Conservation (phyloP, 2,888 invertebrate genomes). For the Sericinus montela region DNA sequence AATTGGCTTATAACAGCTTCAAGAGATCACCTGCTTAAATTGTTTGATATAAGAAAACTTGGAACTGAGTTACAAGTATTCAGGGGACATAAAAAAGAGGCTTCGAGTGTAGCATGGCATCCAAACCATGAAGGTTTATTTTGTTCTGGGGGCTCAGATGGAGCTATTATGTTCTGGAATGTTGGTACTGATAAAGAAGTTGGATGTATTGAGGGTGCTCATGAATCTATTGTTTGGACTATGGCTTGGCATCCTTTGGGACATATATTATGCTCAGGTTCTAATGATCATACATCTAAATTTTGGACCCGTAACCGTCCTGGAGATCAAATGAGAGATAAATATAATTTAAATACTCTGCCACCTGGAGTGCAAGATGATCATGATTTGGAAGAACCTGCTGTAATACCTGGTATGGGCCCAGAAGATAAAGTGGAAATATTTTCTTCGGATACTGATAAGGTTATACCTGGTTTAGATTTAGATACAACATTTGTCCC, state of each 20-base stretch:
- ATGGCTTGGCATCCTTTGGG: constrained; percentile 99
- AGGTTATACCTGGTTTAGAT: constrained; percentile 92
- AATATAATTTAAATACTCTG: constrained; percentile 96
- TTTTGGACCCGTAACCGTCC: constrained; percentile 99
- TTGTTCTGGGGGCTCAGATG: constrained; percentile 99
- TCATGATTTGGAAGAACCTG: constrained; percentile 84
- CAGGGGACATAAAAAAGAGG: constrained; percentile 99
- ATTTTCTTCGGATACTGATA: constrained; percentile 79
- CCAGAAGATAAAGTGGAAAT: constrained; percentile 95
- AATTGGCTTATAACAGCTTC: constrained; percentile 99
- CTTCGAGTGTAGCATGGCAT: constrained; percentile 98
- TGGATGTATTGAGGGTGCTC: constrained; percentile 98
- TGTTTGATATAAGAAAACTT: constrained; percentile 98
- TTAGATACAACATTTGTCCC: constrained; percentile 82
- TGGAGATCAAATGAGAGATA: constrained; percentile 98
- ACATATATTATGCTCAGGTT: constrained; percentile 98
- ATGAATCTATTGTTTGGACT: constrained; percentile 99
- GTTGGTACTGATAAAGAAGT: constrained; percentile 99
- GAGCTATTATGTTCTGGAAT: constrained; percentile 99
- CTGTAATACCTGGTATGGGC: constrained; percentile 98
- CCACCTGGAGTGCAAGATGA: constrained; percentile 85
- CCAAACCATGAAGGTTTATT: constrained; percentile 98
- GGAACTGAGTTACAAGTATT: constrained; percentile 98
- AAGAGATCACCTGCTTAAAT: constrained; percentile 96
- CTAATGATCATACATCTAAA: constrained; percentile 99